phyloP scores from a whole-genome alignment of 2,113 vertebrate species.

The Takifugu flavidus region DNA sequence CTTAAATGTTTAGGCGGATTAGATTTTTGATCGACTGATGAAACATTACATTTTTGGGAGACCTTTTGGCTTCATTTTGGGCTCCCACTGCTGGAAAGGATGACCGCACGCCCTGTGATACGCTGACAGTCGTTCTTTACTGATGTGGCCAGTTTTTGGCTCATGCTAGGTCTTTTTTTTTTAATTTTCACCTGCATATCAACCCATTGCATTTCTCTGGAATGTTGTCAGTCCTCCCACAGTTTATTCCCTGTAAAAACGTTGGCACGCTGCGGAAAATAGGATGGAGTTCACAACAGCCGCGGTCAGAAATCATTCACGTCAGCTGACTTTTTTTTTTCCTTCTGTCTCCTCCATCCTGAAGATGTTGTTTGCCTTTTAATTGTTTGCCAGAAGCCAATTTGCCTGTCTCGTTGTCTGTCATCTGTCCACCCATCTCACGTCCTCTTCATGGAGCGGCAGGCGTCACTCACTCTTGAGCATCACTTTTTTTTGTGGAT shows the following conservation, averaged over 20 bases:
- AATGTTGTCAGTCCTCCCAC: conserved; percentile 13
- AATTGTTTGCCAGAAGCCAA: conserved; percentile 29
- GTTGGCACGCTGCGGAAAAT: conserved; percentile 40
- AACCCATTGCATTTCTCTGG: conserved; percentile 35
- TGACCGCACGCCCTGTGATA: conserved; percentile 18
- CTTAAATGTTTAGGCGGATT: neutral
- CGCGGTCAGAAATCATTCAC: conserved; percentile 42
- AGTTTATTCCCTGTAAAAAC: conserved; percentile 12
- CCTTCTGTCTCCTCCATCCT: conserved; percentile 6
- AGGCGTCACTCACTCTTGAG: conserved; percentile 39
- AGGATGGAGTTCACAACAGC: conserved; percentile 33
- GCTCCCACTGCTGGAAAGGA: conserved; percentile 33
- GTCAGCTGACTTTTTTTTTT: conserved; percentile 25
- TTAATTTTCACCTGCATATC: conserved; percentile 39
- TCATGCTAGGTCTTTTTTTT: conserved; percentile 41
- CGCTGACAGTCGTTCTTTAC: conserved; percentile 31
- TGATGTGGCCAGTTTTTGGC: conserved; percentile 23
- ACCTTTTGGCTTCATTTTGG: conserved; percentile 17
- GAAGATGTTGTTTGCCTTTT: conserved; percentile 32
- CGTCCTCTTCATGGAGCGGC: conserved; percentile 33
- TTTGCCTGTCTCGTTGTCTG: conserved; percentile 32
- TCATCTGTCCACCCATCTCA: conserved; percentile 28
- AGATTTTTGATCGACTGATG: neutral
- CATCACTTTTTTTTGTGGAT: conserved; percentile 57
- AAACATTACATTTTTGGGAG: conserved; percentile 23